Percentiles rank a stretch among this genome's conserved stretches.
Evolutionary conservation across 2,113 vertebrate genomes (phyloP).

Genomic region (Corapipo altera): DNA sequence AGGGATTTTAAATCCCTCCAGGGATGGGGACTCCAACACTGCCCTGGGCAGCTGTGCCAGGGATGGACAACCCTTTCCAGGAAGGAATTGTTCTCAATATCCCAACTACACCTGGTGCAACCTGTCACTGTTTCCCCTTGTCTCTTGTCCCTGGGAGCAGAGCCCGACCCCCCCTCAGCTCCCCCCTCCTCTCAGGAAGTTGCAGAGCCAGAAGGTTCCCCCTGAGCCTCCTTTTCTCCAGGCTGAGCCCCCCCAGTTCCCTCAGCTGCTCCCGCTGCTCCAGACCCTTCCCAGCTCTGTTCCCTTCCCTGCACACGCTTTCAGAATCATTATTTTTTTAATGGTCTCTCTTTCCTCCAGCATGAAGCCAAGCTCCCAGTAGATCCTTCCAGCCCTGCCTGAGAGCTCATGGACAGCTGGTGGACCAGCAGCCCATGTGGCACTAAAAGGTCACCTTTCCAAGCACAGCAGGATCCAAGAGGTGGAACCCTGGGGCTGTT

Average conservation of each 20-base stretch:
- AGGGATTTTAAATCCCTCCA: background rate
- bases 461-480: accelerated
- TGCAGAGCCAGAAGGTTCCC: background rate
- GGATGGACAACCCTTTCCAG: background rate
- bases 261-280: background rate
- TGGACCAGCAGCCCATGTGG: background rate
- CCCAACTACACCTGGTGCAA: background rate
- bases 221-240: background rate
- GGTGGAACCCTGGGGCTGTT: background rate
- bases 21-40: background rate
- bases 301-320: background rate
- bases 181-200: background rate
- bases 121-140: background rate
- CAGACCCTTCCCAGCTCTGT: background rate
- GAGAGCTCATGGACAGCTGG: background rate
- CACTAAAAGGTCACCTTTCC: background rate
- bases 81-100: background rate
- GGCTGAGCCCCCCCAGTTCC: background rate
- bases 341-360: background rate
- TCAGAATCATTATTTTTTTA: background rate
- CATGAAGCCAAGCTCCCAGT: background rate
- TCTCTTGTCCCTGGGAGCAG: background rate
- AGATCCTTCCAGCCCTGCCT: background rate
- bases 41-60: background rate
- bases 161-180: background rate